phyloP scores from a whole-genome alignment of 2,113 vertebrate species.

The Limanda limanda region DNA sequence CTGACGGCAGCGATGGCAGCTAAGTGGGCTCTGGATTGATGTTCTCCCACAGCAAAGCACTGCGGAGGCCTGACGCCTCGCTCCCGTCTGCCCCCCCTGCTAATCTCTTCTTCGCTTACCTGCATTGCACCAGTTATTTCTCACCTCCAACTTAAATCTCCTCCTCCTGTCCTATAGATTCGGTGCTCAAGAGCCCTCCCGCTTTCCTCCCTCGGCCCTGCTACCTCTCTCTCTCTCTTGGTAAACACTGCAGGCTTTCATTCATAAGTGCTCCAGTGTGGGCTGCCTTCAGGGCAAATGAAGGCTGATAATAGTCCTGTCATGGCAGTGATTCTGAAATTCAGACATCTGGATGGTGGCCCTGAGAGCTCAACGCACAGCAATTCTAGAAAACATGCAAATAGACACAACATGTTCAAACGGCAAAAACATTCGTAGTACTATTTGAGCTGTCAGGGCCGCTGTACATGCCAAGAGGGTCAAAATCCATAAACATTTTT shows the following conservation, averaged over 20 bases:
- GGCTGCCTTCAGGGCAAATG: constrained; percentile 26
- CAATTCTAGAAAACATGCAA: too few relatives aligned
- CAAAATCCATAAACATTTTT: too few relatives aligned
- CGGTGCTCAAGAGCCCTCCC: constrained; percentile 38
- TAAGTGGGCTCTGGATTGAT: constrained; percentile 74
- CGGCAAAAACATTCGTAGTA: too few relatives aligned
- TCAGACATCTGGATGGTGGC: neutral
- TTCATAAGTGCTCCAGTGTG: constrained; percentile 44
- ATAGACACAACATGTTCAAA: too few relatives aligned
- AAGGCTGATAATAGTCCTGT: constrained; percentile 2
- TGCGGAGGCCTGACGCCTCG: constrained; percentile 65
- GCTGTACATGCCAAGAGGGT: too few relatives aligned
- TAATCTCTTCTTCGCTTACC: constrained; percentile 67
- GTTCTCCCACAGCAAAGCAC: constrained; percentile 67
- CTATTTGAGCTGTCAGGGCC: too few relatives aligned
- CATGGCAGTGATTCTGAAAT: neutral
- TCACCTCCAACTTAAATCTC: constrained; percentile 73
- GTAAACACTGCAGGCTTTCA: constrained; percentile 58
- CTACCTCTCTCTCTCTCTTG: constrained; percentile 24
- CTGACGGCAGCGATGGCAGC: constrained; percentile 58
- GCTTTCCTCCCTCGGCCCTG: constrained; percentile 35
- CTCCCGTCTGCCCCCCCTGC: constrained; percentile 14
- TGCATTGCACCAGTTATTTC: constrained; percentile 83
- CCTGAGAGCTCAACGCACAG: neutral
- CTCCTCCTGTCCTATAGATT: constrained; percentile 65